These are phyloP conservation scores for Typhlichthys eigenmanni DNA, from an alignment of 2,797 vertebrate species.

Conservation along the genomic window DNA sequence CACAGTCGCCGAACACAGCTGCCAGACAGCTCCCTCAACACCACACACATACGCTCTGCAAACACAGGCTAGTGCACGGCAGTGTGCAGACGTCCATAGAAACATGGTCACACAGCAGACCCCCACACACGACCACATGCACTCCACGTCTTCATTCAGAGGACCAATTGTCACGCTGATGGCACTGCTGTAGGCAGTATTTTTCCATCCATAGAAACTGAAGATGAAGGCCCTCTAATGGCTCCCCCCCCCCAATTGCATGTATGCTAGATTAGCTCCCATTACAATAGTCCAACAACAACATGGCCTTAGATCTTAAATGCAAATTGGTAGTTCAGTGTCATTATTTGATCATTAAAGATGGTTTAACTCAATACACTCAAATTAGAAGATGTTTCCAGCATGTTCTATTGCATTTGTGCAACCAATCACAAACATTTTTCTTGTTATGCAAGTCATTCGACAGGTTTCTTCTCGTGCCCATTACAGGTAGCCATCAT, in stretches of 20 bases:
- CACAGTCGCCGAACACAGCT: constrained; percentile 59
- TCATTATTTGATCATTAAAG: constrained; percentile 38
- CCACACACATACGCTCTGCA: constrained; percentile 7
- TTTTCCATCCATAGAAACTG: too few species aligned
- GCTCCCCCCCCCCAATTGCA: constrained; percentile 47
- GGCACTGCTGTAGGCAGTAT: too few species aligned
- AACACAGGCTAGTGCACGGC: not conserved
- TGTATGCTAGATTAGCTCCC: constrained; percentile 46
- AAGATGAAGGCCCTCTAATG: constrained; percentile 42
- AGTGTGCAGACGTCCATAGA: not conserved
- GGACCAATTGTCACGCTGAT: too few species aligned
- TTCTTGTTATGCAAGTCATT: too few species aligned
- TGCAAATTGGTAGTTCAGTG: constrained; percentile 34
- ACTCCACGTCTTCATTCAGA: too few species aligned
- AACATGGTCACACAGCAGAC: not conserved
- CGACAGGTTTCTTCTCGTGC: too few species aligned
- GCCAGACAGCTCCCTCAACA: constrained; percentile 67
- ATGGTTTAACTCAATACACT: constrained; percentile 36
- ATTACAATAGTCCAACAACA: constrained; percentile 25
- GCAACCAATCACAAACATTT: not conserved
- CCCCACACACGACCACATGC: too few species aligned
- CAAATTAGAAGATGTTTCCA: constrained; percentile 19
- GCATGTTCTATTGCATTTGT: not conserved
- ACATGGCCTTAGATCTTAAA: constrained; percentile 32
- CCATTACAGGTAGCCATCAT: too few species aligned